These are phyloP conservation scores for Heliconius eleuchia DNA, from an alignment of 1,140 invertebrate species.

Conservation along the genomic window DNA sequence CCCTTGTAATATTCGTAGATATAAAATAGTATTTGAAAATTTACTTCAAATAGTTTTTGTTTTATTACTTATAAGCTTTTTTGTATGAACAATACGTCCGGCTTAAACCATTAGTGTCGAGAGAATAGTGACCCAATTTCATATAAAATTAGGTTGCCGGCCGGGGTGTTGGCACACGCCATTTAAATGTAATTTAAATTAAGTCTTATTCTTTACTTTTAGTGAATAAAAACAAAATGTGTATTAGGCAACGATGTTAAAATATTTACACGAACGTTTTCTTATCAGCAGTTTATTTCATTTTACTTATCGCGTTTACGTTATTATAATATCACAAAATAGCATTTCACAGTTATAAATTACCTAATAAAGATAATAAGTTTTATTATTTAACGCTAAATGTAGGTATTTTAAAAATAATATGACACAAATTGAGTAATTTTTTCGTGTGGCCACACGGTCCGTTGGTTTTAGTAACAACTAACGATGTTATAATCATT, in stretches of 20 bases:
- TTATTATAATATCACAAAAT: conserved; percentile 2
- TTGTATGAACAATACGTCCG: not conserved
- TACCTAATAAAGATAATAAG: not conserved
- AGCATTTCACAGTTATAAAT: not conserved
- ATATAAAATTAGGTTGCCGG: conserved; percentile 55
- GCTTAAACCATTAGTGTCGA: not conserved
- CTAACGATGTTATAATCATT: conserved; percentile 5
- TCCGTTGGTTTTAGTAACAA: conserved; percentile 19
- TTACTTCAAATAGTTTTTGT: not conserved
- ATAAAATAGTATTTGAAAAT: not conserved
- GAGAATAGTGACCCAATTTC: conserved; percentile 61
- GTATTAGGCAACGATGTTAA: not conserved
- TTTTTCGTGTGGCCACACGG: conserved; percentile 9
- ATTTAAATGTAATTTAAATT: not conserved
- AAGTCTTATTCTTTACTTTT: not conserved
- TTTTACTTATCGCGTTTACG: conserved; percentile 2
- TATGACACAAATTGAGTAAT: conserved; percentile 4
- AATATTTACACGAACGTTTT: conserved; percentile 1
- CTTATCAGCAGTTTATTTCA: conserved; percentile 14
- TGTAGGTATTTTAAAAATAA: conserved; percentile 21
- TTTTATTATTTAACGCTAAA: not conserved
- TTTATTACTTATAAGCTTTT: conserved; percentile 22
- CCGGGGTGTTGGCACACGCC: conserved; percentile 32
- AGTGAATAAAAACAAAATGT: not conserved
- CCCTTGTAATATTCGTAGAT: not conserved